A percentile compares a stretch with the other conserved stretches of the same genome.
Evolutionary conservation across 2,888 invertebrate species (phyloP).

Genomic region (Andrena chrysosceles): DNA sequence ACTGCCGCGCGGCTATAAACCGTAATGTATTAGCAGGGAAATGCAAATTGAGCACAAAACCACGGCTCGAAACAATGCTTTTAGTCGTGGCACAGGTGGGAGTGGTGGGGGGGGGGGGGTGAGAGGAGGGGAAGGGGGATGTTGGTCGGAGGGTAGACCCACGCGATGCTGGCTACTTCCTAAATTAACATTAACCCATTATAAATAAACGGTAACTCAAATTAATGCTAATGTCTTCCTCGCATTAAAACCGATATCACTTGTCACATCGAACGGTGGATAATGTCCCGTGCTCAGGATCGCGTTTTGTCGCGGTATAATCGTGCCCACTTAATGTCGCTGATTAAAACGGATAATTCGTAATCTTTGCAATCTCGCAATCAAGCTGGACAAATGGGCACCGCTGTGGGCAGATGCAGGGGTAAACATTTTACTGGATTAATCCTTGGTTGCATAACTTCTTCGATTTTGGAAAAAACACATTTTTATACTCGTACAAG

Average conservation of each 20-base stretch:
- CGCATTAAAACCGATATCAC: conserved; percentile 78
- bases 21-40: conserved; percentile 81
- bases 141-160: conserved; percentile 55
- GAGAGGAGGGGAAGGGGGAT: conserved; percentile 25
- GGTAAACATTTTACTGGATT: not conserved
- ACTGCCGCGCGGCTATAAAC: conserved; percentile 77
- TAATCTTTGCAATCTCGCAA: conserved; percentile 17
- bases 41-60: conserved; percentile 83
- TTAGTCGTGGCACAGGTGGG: conserved; percentile 71
- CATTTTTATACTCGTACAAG: too few relatives aligned
- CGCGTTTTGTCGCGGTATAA: conserved; percentile 35
- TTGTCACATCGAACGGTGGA: conserved; percentile 47
- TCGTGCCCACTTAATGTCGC: conserved; percentile 39
- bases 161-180: conserved; percentile 75
- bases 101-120: conserved; percentile 12
- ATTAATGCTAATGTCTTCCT: conserved; percentile 81
- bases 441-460: not conserved
- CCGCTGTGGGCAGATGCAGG: not conserved
- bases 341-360: conserved; percentile 8
- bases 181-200: conserved; percentile 82
- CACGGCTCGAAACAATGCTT: conserved; percentile 82
- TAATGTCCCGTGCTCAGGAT: conserved; percentile 47
- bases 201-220: conserved; percentile 82
- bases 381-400: not conserved
- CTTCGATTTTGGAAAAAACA: too few relatives aligned